phyloP scores from a whole-genome alignment of 2,797 vertebrate genomes.

The Galaxias olidus region DNA sequence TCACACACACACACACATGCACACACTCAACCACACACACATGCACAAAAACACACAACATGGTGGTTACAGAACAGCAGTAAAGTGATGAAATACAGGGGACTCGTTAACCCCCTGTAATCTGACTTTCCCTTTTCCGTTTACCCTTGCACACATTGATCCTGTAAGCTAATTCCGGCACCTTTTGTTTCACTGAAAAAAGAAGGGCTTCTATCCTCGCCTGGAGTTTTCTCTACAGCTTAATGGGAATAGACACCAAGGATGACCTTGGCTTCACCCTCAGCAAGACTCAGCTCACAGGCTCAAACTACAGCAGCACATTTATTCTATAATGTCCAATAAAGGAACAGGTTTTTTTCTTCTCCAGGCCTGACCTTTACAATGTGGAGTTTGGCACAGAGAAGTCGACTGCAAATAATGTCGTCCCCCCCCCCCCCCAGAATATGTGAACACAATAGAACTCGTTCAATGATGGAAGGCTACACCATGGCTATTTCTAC shows the following conservation, averaged over 20 bases:
- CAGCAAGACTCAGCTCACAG: constrained; percentile 41
- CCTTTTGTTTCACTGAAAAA: constrained; percentile 33
- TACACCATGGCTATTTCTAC: too few relatives aligned
- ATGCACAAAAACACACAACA: background rate
- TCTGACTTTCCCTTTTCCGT: constrained; percentile 40
- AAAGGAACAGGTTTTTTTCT: constrained; percentile 41
- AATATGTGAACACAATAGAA: constrained; percentile 49
- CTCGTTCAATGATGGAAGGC: constrained; percentile 27
- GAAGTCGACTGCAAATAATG: constrained; percentile 41
- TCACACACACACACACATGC: background rate
- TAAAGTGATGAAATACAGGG: constrained; percentile 43
- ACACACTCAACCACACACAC: constrained; percentile 5
- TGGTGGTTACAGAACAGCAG: constrained; percentile 35
- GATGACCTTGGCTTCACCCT: constrained; percentile 67
- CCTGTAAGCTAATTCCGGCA: constrained; percentile 35
- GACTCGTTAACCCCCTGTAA: constrained; percentile 46
- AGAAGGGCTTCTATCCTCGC: constrained; percentile 44
- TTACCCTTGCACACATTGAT: constrained; percentile 52
- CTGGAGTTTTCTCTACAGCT: constrained; percentile 55
- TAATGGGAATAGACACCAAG: constrained; percentile 60
- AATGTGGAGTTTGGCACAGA: constrained; percentile 30
- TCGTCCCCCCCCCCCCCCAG: constrained; percentile 12
- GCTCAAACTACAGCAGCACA: constrained; percentile 56
- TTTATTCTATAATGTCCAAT: constrained; percentile 50
- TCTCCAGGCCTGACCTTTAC: constrained; percentile 66